These are phyloP conservation scores for Nomada ruficornis DNA, from an alignment of 2,888 invertebrate species.

Conservation along the genomic window DNA sequence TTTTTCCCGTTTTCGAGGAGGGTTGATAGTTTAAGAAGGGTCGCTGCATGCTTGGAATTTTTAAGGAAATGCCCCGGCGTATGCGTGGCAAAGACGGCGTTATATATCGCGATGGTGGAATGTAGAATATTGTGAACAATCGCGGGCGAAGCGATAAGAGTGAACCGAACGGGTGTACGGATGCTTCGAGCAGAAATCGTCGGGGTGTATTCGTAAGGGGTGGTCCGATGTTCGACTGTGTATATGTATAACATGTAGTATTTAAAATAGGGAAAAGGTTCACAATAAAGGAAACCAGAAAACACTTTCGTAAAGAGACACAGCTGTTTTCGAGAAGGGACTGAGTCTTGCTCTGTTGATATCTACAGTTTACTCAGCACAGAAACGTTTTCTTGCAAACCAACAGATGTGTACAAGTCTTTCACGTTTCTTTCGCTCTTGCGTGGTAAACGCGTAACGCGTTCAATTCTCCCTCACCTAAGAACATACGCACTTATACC, in stretches of 20 bases:
- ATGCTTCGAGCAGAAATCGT: background rate
- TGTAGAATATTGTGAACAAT: background rate
- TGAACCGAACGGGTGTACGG: background rate
- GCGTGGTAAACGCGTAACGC: constrained; percentile 17
- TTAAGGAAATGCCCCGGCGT: too few relatives aligned
- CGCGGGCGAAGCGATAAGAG: background rate
- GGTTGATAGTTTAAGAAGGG: too few relatives aligned
- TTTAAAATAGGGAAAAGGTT: constrained; percentile 6
- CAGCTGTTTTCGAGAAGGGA: constrained; percentile 49
- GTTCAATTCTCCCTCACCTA: background rate
- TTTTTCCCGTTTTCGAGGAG: too few relatives aligned
- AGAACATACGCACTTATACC: background rate
- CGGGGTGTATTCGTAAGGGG: background rate
- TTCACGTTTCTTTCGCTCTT: background rate
- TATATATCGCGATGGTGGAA: too few relatives aligned
- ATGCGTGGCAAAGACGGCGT: too few relatives aligned
- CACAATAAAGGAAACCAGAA: constrained; percentile 22
- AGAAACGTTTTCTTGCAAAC: constrained; percentile 36
- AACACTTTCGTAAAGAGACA: constrained; percentile 38
- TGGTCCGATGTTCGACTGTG: background rate
- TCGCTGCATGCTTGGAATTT: too few relatives aligned
- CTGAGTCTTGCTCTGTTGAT: constrained; percentile 15
- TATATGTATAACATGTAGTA: background rate
- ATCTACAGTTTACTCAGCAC: constrained; percentile 37
- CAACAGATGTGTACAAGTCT: background rate